Evolutionary conservation across 2,888 invertebrate species (phyloP).

Genomic region (Drosophila limbata): DNA sequence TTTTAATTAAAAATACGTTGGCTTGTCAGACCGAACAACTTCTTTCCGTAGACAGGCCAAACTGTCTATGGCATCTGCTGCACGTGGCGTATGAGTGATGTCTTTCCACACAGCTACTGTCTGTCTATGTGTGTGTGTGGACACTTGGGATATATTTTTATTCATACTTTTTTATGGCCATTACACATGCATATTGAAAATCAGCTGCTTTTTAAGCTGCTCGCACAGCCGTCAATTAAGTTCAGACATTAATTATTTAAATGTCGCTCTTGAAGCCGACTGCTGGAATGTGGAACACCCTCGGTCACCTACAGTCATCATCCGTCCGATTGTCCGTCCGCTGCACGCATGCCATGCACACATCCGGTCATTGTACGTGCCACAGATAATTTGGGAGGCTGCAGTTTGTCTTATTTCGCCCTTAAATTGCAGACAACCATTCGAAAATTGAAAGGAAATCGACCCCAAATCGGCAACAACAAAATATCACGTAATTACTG

Average conservation of each 20-base stretch:
- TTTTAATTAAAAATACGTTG: slow-evolving; percentile 73
- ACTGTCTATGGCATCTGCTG: slow-evolving; percentile 23
- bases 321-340: slow-evolving; percentile 14
- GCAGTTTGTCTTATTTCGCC: slow-evolving; percentile 38
- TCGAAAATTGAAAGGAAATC: slow-evolving; percentile 6
- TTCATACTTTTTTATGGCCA: slow-evolving; percentile 16
- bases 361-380: slow-evolving; percentile 66
- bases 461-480: slow-evolving; percentile 18
- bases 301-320: slow-evolving; percentile 27
- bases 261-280: slow-evolving; percentile 37
- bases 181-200: slow-evolving; percentile 51
- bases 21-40: slow-evolving; percentile 32
- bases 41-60: slow-evolving; percentile 16
- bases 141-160: slow-evolving; percentile 20
- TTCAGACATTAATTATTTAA: slow-evolving; percentile 53
- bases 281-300: slow-evolving; percentile 9
- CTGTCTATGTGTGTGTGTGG: not conserved
- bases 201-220: slow-evolving; percentile 46
- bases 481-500: slow-evolving; percentile 37
- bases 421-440: slow-evolving; percentile 1
- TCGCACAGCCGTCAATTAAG: slow-evolving; percentile 28
- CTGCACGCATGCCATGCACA: slow-evolving; percentile 50
- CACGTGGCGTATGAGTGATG: slow-evolving; percentile 73
- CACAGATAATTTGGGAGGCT: slow-evolving; percentile 48
- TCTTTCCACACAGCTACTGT: slow-evolving; percentile 6